Base-by-base conservation (phyloP, 2,888 invertebrate species). In the Drosophila peninsularis region DNA sequence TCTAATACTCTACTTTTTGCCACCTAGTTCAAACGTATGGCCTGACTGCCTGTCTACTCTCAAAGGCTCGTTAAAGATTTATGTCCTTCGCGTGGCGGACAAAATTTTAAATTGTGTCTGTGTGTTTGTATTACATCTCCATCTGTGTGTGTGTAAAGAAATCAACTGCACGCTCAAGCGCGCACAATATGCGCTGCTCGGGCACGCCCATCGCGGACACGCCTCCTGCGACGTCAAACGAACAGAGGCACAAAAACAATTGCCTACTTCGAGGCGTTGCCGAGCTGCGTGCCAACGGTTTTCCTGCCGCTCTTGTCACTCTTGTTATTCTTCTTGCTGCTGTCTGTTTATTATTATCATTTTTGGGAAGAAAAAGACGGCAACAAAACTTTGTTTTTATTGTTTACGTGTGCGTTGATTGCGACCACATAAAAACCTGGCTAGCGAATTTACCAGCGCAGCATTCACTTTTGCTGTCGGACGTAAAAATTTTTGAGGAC, bases 21-120 rank as follows among this genome's bases (percentile, higher is more conserved):
- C 58, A 58, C 47, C 57, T 71, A 57, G 57, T 36, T 45, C 47
- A 36, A 54, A 19, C 47, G 54, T 52, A 45, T n/a, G 36, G 50
- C 58, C 53, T 56, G 10, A 49, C 61, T 60, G 57, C 42, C 34
- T 45, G 57, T 11, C 57, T 37, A 49, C 67, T 71, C 60, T 52
- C 41, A 62, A 56, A 56, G 57, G 41, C 66, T 83, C 83, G 77
- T 83, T 75, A 75, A 87, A 80, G 89, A 84, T 84, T 88, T 86
- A 88, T 88, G 83, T 71, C 55, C 64, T 75, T 68, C 69, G 68
- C 72, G 73, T 64, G 73, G 58, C 52, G 56, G 73, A 50, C 65
- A 57, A 72, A 49, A 66, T 85, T 84, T 88, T 82, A 78, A 88
- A 78, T 70, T 68, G 56, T 65, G 61, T 54, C 34, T 57, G 58